Base-by-base conservation (phyloP, 2,888 invertebrate genomes). In the Spodoptera littoralis region DNA sequence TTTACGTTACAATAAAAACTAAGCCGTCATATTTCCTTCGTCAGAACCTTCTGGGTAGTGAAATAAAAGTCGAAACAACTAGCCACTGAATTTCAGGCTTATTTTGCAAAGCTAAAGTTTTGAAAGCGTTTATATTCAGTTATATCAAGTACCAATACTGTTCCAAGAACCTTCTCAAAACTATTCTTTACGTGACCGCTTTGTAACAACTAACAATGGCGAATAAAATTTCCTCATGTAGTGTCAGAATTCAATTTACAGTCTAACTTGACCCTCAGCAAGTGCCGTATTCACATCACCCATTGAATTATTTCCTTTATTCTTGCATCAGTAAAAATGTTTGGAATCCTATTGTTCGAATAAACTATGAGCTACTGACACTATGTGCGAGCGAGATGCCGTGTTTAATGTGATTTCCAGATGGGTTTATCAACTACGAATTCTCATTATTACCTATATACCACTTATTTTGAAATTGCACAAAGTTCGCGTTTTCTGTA, bases 1-100 rank as follows among this genome's bases (percentile, higher is more conserved):
- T 86, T 83, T 83, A 73, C 79, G 81, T 86, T 83, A 82, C 84
- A 84, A 88, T 88, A 87, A 88, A 86, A 88, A 82, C 80, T 84
- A 81, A 82, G 83, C 78, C 77, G 63, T 74, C 76, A 77, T 80
- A 80, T 84, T 82, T 82, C 82, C 76, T 81, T 78, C 78, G 68
- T 76, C 73, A 76, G 69, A 77, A 77, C 75, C 77, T 82, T 83
- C 85, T 83, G 81, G 77, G 77, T 74, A 73, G 75, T 76, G 71
- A 74, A 81, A 84, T 85, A 84, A 86, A 87, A 83, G 74, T 80
- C 70, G 70, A 82, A 85, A 84, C 77, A 85, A 84, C 77, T 73
- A 78, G 80, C 80, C 64, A 60, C 63, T 71, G 73, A 76, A 64
- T 70, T 74, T 71, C 67, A 77, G 74, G 64, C 65, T 69, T 68